phyloP scores from a whole-genome alignment of 92 coral and sea anemone genomes.

The Parazoanthus darwini region DNA sequence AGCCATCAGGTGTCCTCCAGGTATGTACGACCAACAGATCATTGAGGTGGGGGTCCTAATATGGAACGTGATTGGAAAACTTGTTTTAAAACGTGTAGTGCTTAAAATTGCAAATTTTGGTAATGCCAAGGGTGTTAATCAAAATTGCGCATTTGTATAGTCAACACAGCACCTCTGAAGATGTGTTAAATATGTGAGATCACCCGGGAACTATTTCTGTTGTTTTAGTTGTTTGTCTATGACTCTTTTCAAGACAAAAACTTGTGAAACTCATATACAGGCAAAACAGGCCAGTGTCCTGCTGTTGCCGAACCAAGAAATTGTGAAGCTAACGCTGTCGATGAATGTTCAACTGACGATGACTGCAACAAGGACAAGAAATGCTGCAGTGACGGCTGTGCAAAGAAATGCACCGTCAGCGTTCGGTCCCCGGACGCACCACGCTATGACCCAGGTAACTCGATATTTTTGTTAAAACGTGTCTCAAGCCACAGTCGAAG shows the following conservation, averaged over 20 bases:
- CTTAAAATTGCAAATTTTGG: no score
- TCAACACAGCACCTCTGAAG: no score
- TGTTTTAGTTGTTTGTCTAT: background rate
- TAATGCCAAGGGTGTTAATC: no score
- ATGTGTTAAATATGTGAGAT: background rate
- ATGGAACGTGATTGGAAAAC: background rate
- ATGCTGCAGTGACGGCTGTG: constrained; percentile 2
- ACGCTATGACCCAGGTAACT: constrained; percentile 14
- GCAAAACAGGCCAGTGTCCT: background rate
- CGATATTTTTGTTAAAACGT: background rate
- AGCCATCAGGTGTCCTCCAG: constrained; percentile 36
- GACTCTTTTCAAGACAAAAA: background rate
- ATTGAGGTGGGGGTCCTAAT: background rate
- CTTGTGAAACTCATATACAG: background rate
- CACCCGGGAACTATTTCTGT: background rate
- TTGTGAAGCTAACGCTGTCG: background rate
- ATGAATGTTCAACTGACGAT: constrained; percentile 3
- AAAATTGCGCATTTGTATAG: no score
- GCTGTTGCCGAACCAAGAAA: background rate
- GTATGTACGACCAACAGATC: background rate
- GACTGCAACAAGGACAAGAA: background rate
- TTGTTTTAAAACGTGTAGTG: no score
- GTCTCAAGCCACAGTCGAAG: background rate
- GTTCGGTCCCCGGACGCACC: background rate
- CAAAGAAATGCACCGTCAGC: background rate